Evolutionary conservation across 2,888 invertebrate species (phyloP).

Genomic region (Melanargia galathea): DNA sequence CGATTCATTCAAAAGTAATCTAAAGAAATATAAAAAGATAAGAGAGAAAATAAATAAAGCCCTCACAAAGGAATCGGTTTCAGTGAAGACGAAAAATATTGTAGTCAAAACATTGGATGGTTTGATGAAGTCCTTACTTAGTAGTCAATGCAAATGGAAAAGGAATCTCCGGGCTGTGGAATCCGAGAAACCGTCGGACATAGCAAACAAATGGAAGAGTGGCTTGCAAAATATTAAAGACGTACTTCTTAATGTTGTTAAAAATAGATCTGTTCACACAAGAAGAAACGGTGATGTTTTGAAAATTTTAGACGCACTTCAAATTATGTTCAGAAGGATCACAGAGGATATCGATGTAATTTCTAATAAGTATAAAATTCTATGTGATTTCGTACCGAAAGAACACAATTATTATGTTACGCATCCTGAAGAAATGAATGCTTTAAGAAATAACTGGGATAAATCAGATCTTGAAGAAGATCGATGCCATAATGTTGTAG

Average conservation of each 20-base stretch:
- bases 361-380: constrained; percentile 49
- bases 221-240: constrained; percentile 49
- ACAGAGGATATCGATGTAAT: constrained; percentile 46
- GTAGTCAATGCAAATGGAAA: constrained; percentile 54
- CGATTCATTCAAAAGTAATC: constrained; percentile 43
- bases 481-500: constrained; percentile 49
- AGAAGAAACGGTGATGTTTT: constrained; percentile 40
- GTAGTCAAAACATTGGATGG: constrained; percentile 58
- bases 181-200: constrained; percentile 12
- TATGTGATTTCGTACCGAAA: constrained; percentile 48
- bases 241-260: constrained; percentile 37
- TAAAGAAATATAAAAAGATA: constrained; percentile 56
- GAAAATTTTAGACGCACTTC: constrained; percentile 47
- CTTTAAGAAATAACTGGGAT: constrained; percentile 34
- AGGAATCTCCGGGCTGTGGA: constrained; percentile 27
- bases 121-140: constrained; percentile 53
- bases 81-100: constrained; percentile 51
- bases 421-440: constrained; percentile 11
- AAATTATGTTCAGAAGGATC: constrained; percentile 49
- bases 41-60: constrained; percentile 51
- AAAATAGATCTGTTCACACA: constrained; percentile 25
- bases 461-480: constrained; percentile 28
- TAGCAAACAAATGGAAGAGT: constrained; percentile 41
- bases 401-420: background rate
- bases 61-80: constrained; percentile 54